Percentiles rank a stretch among this genome's conserved stretches.
Evolutionary conservation across 2,888 invertebrate genomes (phyloP).

Genomic region (Conistra vaccinii): DNA sequence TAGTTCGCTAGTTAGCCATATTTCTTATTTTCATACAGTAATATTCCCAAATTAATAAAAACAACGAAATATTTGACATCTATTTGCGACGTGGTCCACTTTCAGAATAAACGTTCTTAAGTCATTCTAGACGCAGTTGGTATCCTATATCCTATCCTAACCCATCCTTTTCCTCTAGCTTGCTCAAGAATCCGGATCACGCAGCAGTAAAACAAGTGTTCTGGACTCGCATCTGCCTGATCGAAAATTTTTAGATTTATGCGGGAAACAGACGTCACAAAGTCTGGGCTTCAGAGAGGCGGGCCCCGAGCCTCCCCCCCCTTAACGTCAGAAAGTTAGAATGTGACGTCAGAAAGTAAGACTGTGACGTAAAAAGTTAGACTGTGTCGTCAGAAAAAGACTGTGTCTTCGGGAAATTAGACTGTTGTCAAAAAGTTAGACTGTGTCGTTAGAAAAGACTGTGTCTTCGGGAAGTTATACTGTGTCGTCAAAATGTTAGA

Average conservation of each 20-base stretch:
- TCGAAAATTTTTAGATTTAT: constrained; percentile 72
- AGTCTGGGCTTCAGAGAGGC: constrained; percentile 68
- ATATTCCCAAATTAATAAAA: no score
- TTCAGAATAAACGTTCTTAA: no score
- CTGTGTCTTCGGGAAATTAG: no score
- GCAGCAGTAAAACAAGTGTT: constrained; percentile 68
- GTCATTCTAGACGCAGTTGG: neutral
- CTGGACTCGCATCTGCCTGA: constrained; percentile 75
- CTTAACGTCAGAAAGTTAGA: neutral
- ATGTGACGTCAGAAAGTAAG: neutral
- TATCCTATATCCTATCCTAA: neutral
- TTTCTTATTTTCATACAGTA: no score
- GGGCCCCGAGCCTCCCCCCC: fast-evolving
- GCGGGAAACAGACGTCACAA: constrained; percentile 68
- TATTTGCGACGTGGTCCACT: no score
- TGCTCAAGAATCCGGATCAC: no score
- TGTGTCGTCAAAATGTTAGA: neutral
- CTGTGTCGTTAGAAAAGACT: neutral
- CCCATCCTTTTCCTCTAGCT: neutral
- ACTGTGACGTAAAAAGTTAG: no score
- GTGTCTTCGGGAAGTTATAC: neutral
- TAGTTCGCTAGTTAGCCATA: no score
- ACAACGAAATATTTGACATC: no score
- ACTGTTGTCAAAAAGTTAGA: neutral
- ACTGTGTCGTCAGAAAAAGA: neutral